A percentile compares a stretch with the other conserved stretches of the same genome.
Conservation (phyloP, 2,797 vertebrate genomes). For the Rhadinocentrus ornatus region DNA sequence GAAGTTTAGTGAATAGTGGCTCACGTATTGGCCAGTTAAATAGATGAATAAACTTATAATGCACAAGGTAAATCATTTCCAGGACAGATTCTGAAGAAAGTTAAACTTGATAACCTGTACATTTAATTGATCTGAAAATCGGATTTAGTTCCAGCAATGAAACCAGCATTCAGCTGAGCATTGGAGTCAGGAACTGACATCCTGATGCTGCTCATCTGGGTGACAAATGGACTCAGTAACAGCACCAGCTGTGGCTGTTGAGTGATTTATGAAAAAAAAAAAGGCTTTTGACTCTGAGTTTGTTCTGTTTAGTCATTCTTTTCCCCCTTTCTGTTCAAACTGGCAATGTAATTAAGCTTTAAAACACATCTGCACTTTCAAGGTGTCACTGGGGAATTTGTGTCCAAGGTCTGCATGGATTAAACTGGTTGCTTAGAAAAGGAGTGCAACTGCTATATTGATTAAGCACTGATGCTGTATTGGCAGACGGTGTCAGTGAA, state of each 20-base stretch:
- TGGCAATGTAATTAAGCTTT: constrained; percentile 38
- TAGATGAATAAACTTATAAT: too few relatives aligned
- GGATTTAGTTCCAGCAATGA: background rate
- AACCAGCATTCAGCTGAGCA: constrained; percentile 16
- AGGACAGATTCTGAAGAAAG: too few relatives aligned
- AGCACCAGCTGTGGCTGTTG: constrained; percentile 11
- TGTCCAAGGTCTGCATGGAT: constrained; percentile 39
- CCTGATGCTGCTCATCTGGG: constrained; percentile 8
- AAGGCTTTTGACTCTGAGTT: background rate
- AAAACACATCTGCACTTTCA: constrained; percentile 40
- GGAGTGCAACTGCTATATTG: constrained; percentile 52
- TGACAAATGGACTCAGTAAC: background rate
- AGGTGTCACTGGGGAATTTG: constrained; percentile 28
- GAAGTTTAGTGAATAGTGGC: too few relatives aligned
- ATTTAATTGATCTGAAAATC: background rate
- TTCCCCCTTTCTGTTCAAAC: constrained; percentile 20
- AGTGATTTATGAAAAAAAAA: constrained; percentile 19
- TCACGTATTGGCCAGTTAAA: too few relatives aligned
- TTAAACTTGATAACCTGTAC: too few relatives aligned
- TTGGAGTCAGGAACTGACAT: constrained; percentile 18
- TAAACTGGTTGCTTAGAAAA: constrained; percentile 45
- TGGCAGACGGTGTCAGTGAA: constrained; percentile 55
- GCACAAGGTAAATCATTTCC: too few relatives aligned
- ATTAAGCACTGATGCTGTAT: constrained; percentile 63
- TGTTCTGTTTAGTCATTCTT: constrained; percentile 8